Base-by-base conservation (phyloP, 1,140 invertebrate species). In the Campoletis sonorensis region DNA sequence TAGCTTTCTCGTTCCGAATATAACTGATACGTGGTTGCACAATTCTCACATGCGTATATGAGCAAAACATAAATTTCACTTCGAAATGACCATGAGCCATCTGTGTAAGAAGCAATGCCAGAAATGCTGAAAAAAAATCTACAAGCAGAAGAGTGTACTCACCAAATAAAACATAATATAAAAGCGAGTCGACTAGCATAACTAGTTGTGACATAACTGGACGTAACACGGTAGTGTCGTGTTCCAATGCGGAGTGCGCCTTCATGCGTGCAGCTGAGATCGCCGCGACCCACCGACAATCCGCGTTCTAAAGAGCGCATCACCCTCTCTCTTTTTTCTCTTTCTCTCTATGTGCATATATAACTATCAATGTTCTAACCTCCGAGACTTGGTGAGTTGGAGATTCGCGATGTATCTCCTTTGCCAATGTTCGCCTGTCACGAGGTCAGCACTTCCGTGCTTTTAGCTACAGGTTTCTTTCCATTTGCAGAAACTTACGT, bases 161-260 rank as follows among this genome's bases (percentile, higher is more conserved):
- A 16, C 26, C 15, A 30, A 26, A 75, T 51, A 27, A 61, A 77
- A 61, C 8, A 37, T 27, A 64, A 64, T 61, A 77, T n/a, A 77
- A 77, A 61, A 77, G 23, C 27, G 13, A 75, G 72, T 54, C 33
- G 54, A 87, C 84, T 88, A 84, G 85, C 86, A 83, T 84, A 86
- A 88, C 86, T 87, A 84, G 87, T 86, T 84, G 81, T 79, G 82
- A 86, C 82, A 83, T 82, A 84, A 86, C 81, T 86, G 72, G 75
- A 70, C 45, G 77, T 49, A 83, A 81, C 75, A 83, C 79, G 61
- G 70, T 79, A 68, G 82, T 84, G 80, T 85, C 81, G 80, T 81
- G 82, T 85, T 83, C 80, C 83, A 72, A 54, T 61, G 70, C 61
- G 13, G 18, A 61, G 27, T 75, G 68, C 80, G 81, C 79, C 77